phyloP scores from a whole-genome alignment of 2,888 invertebrate genomes.

The Apamea epomidion region DNA sequence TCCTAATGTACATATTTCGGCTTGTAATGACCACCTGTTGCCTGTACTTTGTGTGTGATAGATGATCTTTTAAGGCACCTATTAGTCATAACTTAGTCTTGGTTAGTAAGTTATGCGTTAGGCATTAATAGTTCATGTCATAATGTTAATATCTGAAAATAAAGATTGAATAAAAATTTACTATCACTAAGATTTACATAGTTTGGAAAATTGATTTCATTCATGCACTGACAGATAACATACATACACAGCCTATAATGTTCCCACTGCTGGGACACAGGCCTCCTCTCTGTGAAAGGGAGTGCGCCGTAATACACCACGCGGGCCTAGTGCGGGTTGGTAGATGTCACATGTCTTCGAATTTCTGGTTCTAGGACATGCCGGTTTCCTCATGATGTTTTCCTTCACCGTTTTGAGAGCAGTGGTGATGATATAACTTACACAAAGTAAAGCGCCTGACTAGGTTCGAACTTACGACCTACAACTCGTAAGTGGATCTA shows the following conservation, averaged over 20 bases:
- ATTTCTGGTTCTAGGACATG: too few species aligned
- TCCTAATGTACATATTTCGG: conserved; percentile 9
- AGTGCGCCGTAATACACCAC: too few species aligned
- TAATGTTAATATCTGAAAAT: background rate
- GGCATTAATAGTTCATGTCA: conserved; percentile 14
- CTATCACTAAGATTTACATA: background rate
- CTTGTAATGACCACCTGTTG: conserved; percentile 48
- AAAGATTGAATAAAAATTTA: background rate
- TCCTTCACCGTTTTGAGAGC: too few species aligned
- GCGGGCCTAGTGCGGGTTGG: too few species aligned
- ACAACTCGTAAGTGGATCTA: background rate
- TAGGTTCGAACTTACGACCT: too few species aligned
- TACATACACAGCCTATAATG: too few species aligned
- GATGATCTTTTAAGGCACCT: conserved; percentile 40
- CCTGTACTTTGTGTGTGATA: conserved; percentile 40
- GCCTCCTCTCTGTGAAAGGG: too few species aligned
- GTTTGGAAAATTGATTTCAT: background rate
- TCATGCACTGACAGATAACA: background rate
- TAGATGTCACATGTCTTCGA: too few species aligned
- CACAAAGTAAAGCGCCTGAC: too few species aligned
- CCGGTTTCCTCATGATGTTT: too few species aligned
- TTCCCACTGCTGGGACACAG: too few species aligned
- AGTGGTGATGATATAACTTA: too few species aligned
- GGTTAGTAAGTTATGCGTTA: conserved; percentile 16
- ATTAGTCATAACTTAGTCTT: conserved; percentile 22